Base-by-base conservation (phyloP, 2,797 vertebrate species). In the Oreochromis grahami region DNA sequence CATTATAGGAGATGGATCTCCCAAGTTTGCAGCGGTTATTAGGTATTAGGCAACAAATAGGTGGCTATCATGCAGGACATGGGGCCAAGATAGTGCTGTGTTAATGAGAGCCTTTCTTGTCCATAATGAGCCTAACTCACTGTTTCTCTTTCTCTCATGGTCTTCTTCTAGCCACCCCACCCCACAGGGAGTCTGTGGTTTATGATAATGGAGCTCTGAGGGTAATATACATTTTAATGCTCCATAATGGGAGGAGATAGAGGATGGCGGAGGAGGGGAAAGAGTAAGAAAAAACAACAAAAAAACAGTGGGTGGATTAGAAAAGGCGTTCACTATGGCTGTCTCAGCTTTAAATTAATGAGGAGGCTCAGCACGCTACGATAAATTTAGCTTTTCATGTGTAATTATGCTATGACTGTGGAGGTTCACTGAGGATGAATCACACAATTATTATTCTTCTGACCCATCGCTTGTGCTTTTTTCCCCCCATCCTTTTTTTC, bases 351-450 rank as follows among this genome's bases (percentile, higher is more conserved):
- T 97, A 97, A 97, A 98, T 98, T 97, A 98, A 98, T 97, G 97
- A 98, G 97, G 96, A 95, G 96, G 95, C 97, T 95, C 95, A 97
- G 97, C 95, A 93, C 96, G 96, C 94, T 96, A 96, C 97, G 95
- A 98, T 98, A 98, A 97, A 98, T 98, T 97, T 97, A 96, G 97
- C 96, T 98, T 98, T 98, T 98, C 97, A 97, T 97, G 97, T 98
- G 98, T 98, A 98, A 99, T 99, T 98, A 98, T 96, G 97, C 97
- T 84, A 93, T 93, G 97, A 96, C 96, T 94, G 95, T 94, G 93
- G 95, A 96, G 94, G 96, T 97, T 98, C 96, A 97, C 95, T 96
- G 93, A 95, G 96, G 96, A 98, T 98, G 98, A 98, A 98, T 97
- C 97, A 96, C 96, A 97, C 96, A 95, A 97, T 98, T 98, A 97